These are phyloP conservation scores for Penaeus chinensis DNA, from an alignment of 1,140 invertebrate species.

Conservation along the genomic window DNA sequence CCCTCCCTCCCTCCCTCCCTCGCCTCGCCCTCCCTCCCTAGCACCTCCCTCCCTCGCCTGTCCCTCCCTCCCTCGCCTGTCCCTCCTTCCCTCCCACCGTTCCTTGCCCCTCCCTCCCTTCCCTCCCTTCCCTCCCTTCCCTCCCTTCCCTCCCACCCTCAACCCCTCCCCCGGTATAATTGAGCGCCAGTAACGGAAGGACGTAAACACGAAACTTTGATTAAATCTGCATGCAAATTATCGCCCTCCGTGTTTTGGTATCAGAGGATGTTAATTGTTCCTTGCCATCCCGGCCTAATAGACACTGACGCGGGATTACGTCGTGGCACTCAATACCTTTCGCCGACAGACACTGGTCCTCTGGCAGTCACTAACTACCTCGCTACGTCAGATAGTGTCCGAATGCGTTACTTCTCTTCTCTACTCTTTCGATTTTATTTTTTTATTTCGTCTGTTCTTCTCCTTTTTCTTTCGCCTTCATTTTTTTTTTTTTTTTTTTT, in stretches of 20 bases:
- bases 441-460: background rate
- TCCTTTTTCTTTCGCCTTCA: background rate
- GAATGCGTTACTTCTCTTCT: too few species aligned
- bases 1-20: constrained; percentile 28
- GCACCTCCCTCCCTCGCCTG: background rate
- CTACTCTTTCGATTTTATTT: background rate
- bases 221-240: constrained; percentile 59
- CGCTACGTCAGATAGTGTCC: too few species aligned
- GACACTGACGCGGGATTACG: background rate
- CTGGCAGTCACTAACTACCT: too few species aligned
- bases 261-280: constrained; percentile 38
- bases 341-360: too few species aligned
- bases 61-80: background rate
- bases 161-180: background rate
- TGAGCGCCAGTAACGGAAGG: background rate
- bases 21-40: background rate
- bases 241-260: constrained; percentile 36
- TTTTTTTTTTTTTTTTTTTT: too few species aligned
- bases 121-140: background rate
- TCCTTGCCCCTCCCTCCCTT: background rate
- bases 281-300: background rate
- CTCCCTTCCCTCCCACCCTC: background rate
- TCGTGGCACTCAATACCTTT: too few species aligned
- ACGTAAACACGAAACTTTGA: constrained; percentile 54
- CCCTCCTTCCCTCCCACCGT: constrained; percentile 9